These are phyloP conservation scores for Geodia barretti DNA, from an alignment of 37 sponge, comb jelly and placozoan genomes.

Conservation along the genomic window DNA sequence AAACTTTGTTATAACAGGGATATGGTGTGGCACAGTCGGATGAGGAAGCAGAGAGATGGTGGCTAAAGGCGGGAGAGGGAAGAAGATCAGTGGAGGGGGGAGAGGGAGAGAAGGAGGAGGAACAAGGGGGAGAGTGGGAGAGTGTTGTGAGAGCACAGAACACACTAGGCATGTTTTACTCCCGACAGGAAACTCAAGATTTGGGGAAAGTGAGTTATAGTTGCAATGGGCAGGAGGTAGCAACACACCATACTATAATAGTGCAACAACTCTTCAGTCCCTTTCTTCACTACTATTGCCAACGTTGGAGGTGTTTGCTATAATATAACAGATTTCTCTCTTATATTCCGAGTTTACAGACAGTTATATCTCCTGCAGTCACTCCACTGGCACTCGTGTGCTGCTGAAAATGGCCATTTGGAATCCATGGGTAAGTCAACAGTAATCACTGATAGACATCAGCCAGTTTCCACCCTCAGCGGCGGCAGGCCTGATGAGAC, in stretches of 20 bases:
- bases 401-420: conserved; percentile 75
- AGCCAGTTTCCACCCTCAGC: conserved; percentile 20
- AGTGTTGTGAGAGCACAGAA: conserved; percentile 77
- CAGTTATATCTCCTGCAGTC: too few relatives aligned
- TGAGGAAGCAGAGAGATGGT: conserved; percentile 78
- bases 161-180: conserved; percentile 87
- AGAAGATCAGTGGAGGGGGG: neutral
- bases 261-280: too few relatives aligned
- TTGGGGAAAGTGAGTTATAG: conserved; percentile 46
- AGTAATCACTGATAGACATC: neutral
- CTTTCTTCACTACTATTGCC: too few relatives aligned
- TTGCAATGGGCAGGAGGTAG: too few relatives aligned
- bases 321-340: neutral
- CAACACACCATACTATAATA: too few relatives aligned
- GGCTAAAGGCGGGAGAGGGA: conserved; percentile 34
- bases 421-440: conserved; percentile 81
- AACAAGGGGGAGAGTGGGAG: conserved; percentile 33
- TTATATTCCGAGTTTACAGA: too few relatives aligned
- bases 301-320: too few relatives aligned
- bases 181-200: conserved; percentile 70
- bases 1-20: conserved; percentile 34
- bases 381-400: conserved; percentile 80
- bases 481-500: conserved; percentile 78
- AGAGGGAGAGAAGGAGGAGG: neutral
- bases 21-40: conserved; percentile 81